Conservation (phyloP, 2,797 vertebrate species). For the Myiotriccus ornatus region DNA sequence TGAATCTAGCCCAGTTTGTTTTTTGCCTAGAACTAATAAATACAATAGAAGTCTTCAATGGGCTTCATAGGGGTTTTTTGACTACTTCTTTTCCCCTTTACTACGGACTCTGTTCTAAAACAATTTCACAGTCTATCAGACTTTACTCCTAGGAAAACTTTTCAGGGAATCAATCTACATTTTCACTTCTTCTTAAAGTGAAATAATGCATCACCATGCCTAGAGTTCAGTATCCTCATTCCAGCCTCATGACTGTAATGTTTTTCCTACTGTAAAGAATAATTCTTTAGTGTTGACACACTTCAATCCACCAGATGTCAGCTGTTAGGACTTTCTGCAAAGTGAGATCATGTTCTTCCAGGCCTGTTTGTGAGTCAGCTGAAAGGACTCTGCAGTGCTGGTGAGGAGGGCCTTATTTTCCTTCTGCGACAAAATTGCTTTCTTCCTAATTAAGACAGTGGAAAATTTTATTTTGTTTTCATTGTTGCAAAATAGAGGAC, state of each 20-base stretch:
- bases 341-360: conserved; percentile 18
- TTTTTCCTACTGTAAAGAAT: neutral
- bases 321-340: neutral
- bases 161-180: neutral
- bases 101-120: neutral
- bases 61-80: neutral
- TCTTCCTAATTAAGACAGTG: neutral
- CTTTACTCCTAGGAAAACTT: neutral
- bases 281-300: neutral
- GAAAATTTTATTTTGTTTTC: conserved; percentile 36
- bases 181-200: neutral
- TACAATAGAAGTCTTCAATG: neutral
- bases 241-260: neutral
- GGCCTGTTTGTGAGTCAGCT: neutral
- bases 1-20: neutral
- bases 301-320: conserved; percentile 26
- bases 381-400: neutral
- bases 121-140: neutral
- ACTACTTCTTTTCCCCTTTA: fast-evolving
- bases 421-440: neutral
- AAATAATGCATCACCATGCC: neutral
- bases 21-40: neutral
- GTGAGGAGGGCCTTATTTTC: neutral
- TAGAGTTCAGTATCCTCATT: neutral
- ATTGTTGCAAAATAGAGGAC: neutral